phyloP scores from a whole-genome alignment of 2,888 invertebrate genomes.

The Teinopalpus imperialis region DNA sequence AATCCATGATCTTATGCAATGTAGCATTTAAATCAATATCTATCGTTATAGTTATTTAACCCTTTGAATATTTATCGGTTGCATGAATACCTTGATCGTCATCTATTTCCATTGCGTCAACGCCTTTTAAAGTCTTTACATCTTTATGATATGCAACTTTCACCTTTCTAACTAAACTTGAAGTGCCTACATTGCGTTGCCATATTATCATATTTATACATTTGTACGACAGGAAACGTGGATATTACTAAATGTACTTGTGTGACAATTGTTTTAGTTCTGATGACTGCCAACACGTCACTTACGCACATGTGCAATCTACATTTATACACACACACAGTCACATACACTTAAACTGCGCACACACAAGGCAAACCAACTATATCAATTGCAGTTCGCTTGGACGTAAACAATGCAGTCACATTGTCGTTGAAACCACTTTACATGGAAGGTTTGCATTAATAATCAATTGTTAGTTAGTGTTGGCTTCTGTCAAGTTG shows the following conservation, averaged over 20 bases:
- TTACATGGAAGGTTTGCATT: conserved; percentile 9
- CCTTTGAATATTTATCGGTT: neutral
- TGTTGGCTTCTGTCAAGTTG: too few species aligned
- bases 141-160: neutral
- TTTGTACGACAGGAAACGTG: too few species aligned
- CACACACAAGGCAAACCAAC: too few species aligned
- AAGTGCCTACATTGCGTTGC: neutral
- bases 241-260: too few species aligned
- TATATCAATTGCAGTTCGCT: neutral
- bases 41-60: too few species aligned
- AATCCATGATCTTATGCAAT: neutral
- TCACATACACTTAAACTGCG: too few species aligned
- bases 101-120: conserved; percentile 16
- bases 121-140: conserved; percentile 2
- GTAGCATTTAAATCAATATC: too few species aligned
- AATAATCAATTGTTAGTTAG: neutral
- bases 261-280: neutral
- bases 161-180: neutral
- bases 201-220: neutral
- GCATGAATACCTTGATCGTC: conserved; percentile 5
- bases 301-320: too few species aligned
- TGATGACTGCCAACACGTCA: too few species aligned
- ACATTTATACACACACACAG: neutral
- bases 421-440: conserved; percentile 2
- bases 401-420: conserved; percentile 10